Conservation (phyloP, 2,888 invertebrate species). For the Sympetrum striolatum region DNA sequence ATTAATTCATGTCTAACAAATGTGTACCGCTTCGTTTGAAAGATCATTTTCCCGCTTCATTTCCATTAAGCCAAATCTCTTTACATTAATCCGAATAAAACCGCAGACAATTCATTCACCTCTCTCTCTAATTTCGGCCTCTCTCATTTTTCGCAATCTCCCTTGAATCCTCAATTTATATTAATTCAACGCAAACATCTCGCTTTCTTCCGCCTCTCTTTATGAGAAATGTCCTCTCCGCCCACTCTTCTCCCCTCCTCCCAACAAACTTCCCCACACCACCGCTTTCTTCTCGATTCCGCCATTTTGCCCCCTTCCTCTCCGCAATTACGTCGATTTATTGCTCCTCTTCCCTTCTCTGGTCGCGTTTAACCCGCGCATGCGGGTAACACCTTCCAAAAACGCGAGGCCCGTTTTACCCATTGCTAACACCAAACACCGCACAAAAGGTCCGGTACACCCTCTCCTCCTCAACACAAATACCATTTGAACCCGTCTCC, state of each 20-base stretch:
- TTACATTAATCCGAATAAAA: not conserved
- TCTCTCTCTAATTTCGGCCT: not conserved
- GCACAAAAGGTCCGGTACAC: not conserved
- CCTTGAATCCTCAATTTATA: not conserved
- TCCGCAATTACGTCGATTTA: not conserved
- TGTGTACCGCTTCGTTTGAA: not conserved
- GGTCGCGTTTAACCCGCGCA: not conserved
- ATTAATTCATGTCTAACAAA: not conserved
- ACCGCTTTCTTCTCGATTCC: not conserved
- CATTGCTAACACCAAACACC: not conserved
- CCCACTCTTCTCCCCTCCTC: no score
- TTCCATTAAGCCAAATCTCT: not conserved
- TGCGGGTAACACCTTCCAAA: not conserved
- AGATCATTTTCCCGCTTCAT: not conserved
- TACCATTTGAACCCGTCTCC: not conserved
- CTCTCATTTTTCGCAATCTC: not conserved
- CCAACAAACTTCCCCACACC: no score
- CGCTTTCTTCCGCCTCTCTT: not conserved
- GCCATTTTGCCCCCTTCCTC: not conserved
- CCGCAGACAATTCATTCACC: not conserved
- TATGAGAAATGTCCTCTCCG: not conserved
- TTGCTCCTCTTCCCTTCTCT: not conserved
- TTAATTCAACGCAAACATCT: not conserved
- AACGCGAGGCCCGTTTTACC: not conserved
- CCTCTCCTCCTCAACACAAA: not conserved